Base-by-base conservation (phyloP, 2,888 invertebrate genomes). In the Petrolisthes cinctipes region DNA sequence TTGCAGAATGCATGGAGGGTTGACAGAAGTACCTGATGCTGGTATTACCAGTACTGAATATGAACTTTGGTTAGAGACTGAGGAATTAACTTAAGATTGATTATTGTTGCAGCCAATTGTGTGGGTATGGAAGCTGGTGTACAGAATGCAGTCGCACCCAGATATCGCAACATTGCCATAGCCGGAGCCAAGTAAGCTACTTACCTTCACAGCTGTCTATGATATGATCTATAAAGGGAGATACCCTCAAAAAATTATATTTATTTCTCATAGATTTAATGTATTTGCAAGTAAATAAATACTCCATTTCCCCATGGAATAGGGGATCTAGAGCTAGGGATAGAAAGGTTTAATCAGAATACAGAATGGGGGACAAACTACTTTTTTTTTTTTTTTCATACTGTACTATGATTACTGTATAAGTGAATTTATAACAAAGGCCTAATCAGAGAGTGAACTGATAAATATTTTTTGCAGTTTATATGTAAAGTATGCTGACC, bases 91-190 rank as follows among this genome's bases (percentile, higher is more conserved):
- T 37, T 14, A 6, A 71, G 23, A 54, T 53, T 82, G 4, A 56
- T 75, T 76, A 14, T 86, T 53, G 17, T 88, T 85, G 51, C 88
- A 90, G 90, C 90, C 37, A 83, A 83, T 20, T 85, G 83, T 71
- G 83, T 79, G 7, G 90, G 90, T 7, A 82, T 90, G n/a, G 85
- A 86, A 17, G 68, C 82, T 7, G 90, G 90, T 11, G 90, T 90
- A 11, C 80, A 89, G 82, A 86, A 89, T 78, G 90, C 90, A 17
- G 90, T 90, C 17, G 56, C 79, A 56, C 89, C 90, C 20, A 84
- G 83, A 51, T 90, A 85, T 73, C 82, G 85, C 6, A n/a, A 68
- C 3, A 73, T 90, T 20, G 90, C 89, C 5, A 87, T 20, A 56
- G 81, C 78, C n/a, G 66, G 85, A 23, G 87, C 84, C 14, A 85